phyloP scores from a whole-genome alignment of 2,113 vertebrate species.

The Leptosomus discolor region DNA sequence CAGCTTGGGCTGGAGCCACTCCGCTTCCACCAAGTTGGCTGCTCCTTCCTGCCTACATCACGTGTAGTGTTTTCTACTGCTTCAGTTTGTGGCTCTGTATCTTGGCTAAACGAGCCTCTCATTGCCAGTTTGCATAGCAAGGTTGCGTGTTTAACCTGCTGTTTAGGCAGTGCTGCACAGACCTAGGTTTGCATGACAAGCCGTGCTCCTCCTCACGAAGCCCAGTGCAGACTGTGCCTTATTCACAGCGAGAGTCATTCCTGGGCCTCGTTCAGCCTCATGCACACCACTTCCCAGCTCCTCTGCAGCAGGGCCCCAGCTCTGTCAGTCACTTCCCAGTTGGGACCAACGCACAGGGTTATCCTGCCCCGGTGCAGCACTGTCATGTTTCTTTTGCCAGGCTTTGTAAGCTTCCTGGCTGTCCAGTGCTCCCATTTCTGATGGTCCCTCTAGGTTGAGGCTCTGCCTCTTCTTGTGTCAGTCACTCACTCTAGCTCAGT shows the following conservation, averaged over 20 bases:
- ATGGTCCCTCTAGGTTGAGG: not conserved
- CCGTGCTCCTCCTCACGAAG: not conserved
- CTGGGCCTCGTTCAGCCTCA: not conserved
- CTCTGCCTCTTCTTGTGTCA: not conserved
- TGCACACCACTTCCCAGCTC: fast-evolving
- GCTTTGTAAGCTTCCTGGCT: not conserved
- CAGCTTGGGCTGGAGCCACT: not conserved
- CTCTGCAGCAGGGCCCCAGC: not conserved
- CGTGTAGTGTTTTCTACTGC: not conserved
- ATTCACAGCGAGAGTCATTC: not conserved
- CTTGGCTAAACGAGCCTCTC: not conserved
- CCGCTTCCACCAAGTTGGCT: not conserved
- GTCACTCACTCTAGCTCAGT: fast-evolving
- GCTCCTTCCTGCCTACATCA: not conserved
- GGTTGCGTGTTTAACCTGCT: not conserved
- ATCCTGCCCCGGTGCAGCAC: not conserved
- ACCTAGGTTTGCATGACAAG: not conserved
- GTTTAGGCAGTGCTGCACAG: not conserved
- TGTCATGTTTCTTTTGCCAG: fast-evolving
- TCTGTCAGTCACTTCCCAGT: not conserved
- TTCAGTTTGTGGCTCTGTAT: fast-evolving
- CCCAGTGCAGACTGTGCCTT: fast-evolving
- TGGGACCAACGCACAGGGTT: not conserved
- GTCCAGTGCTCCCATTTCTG: not conserved
- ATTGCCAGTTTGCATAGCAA: not conserved